These are phyloP conservation scores for Drosophila bipectinata DNA, from an alignment of 1,140 invertebrate genomes.

Conservation along the genomic window DNA sequence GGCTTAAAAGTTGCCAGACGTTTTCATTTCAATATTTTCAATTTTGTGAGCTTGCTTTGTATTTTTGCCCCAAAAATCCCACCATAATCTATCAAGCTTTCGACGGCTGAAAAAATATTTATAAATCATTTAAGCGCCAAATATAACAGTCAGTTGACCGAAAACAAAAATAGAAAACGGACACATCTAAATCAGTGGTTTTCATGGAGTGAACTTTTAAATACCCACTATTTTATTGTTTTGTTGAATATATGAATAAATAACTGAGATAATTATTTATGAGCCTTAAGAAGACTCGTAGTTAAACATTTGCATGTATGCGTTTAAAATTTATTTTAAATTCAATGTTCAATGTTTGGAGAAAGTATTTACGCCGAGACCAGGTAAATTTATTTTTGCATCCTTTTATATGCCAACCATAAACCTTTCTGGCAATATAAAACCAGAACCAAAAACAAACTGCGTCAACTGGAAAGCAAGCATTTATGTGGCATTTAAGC, in stretches of 20 bases:
- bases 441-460: slow-evolving; percentile 16
- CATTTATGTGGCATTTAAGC: slow-evolving; percentile 53
- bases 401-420: slow-evolving; percentile 24
- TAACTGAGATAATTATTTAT: no score
- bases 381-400: slow-evolving; percentile 20
- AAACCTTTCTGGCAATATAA: slow-evolving; percentile 16
- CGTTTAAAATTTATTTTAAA: no score
- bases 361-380: not conserved
- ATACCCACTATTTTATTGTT: not conserved
- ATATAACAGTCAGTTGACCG: slow-evolving; percentile 40
- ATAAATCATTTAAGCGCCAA: slow-evolving; percentile 59
- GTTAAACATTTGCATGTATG: no score
- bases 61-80: slow-evolving; percentile 20
- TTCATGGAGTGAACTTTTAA: not conserved
- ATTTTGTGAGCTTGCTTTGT: slow-evolving; percentile 17
- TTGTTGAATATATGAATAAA: not conserved
- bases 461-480: slow-evolving; percentile 21
- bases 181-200: not conserved
- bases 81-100: slow-evolving; percentile 45
- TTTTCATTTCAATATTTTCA: slow-evolving; percentile 31
- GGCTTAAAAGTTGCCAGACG: slow-evolving; percentile 23
- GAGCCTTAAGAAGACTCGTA: no score
- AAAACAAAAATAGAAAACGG: slow-evolving; percentile 17
- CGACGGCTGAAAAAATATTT: slow-evolving; percentile 41
- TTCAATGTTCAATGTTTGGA: not conserved